A percentile compares a stretch with the other conserved stretches of the same genome.
Conservation (phyloP, 2,797 vertebrate species). For the Carapus acus region DNA sequence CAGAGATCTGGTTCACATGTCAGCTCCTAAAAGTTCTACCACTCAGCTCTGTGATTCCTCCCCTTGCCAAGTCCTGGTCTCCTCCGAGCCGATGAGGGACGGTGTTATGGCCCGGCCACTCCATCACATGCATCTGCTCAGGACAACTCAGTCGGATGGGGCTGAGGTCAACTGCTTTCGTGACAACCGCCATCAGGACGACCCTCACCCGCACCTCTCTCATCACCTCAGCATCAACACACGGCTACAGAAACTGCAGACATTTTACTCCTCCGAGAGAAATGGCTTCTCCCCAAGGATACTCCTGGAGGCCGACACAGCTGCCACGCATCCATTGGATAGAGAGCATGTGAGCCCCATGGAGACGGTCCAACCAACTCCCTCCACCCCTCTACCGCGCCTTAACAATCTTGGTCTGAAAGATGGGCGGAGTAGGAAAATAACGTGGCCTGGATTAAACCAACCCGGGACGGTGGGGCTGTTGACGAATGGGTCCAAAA, state of each 20-base stretch:
- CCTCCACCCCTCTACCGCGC: constrained; percentile 64
- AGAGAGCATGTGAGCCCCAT: constrained; percentile 45
- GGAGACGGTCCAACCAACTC: constrained; percentile 47
- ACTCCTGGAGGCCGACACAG: constrained; percentile 54
- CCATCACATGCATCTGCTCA: constrained; percentile 56
- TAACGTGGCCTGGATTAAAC: constrained; percentile 67
- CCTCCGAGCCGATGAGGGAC: constrained; percentile 54
- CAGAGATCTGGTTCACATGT: constrained; percentile 61
- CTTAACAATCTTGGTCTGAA: constrained; percentile 62
- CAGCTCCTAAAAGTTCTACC: constrained; percentile 65
- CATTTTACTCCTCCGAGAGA: constrained; percentile 58
- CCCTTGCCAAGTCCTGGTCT: constrained; percentile 63
- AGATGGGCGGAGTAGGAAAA: constrained; percentile 66
- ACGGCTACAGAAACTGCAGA: constrained; percentile 62
- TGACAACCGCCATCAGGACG: constrained; percentile 40
- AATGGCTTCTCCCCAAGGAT: constrained; percentile 62
- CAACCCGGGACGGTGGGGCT: constrained; percentile 55
- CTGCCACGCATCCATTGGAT: constrained; percentile 30
- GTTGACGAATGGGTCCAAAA: constrained; percentile 66
- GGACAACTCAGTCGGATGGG: constrained; percentile 48
- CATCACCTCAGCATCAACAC: constrained; percentile 48
- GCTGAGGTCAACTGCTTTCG: constrained; percentile 55
- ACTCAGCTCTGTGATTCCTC: constrained; percentile 66
- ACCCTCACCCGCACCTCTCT: too few species aligned
- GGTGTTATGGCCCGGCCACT: constrained; percentile 36